Conservation (phyloP, 2,113 vertebrate species). For the Brachypodius melanocephalos region DNA sequence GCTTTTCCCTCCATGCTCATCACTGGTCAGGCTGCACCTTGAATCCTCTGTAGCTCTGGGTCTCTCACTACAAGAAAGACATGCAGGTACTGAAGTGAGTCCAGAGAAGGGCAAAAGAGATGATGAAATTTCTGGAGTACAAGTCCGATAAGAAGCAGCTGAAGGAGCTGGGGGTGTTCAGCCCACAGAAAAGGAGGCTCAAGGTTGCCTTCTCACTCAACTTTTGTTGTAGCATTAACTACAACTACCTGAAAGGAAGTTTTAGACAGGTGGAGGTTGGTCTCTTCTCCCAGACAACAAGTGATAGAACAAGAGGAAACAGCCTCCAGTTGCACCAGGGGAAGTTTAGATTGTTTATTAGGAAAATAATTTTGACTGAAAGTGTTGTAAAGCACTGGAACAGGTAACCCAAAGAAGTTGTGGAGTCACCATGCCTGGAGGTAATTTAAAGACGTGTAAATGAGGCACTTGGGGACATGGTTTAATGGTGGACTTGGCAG, state of each 20-base stretch:
- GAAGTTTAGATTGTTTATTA: neutral
- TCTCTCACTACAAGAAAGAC: neutral
- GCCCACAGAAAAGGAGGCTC: neutral
- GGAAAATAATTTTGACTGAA: neutral
- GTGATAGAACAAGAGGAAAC: neutral
- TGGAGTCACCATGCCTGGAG: neutral
- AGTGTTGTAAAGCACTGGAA: neutral
- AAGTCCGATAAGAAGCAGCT: neutral
- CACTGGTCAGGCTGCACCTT: neutral
- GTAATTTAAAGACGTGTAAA: neutral
- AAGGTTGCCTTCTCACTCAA: neutral
- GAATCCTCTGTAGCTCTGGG: neutral
- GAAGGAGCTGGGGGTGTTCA: neutral
- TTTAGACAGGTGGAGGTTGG: neutral
- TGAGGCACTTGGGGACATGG: neutral
- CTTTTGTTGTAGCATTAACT: neutral
- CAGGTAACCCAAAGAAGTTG: neutral
- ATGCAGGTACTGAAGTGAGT: neutral
- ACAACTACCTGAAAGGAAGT: neutral
- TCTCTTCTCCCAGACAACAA: neutral
- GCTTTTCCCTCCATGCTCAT: neutral
- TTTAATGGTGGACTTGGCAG: neutral
- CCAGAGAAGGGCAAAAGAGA: neutral
- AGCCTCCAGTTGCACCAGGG: neutral
- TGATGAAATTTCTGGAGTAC: neutral